Percentiles rank a stretch among this genome's conserved stretches.
phyloP scores from a whole-genome alignment of 2,888 invertebrate species.

The Mesorhabditis belari region DNA sequence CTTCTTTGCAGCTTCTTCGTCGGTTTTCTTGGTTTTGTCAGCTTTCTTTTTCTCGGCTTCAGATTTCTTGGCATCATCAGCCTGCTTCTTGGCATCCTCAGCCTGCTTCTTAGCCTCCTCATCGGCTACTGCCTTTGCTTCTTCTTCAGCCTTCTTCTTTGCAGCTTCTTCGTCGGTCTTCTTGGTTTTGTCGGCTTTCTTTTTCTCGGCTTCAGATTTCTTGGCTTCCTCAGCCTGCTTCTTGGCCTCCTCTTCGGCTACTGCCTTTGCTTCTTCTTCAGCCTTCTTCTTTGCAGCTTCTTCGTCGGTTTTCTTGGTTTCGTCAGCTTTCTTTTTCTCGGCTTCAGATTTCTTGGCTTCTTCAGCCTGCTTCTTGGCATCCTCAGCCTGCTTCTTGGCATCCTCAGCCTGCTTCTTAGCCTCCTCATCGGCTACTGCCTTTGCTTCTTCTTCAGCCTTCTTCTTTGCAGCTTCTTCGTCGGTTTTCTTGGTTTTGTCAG shows the following conservation, averaged over 20 bases:
- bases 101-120: not conserved
- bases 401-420: constrained; percentile 2
- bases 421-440: not conserved
- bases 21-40: not conserved
- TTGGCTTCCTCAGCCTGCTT: not conserved
- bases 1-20: not conserved
- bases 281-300: not conserved
- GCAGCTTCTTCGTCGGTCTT: too few species aligned
- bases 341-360: not conserved
- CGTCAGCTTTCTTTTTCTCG: not conserved
- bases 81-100: constrained; percentile 3
- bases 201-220: not conserved
- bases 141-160: too few species aligned
- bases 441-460: not conserved
- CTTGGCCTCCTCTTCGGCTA: not conserved
- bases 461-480: not conserved
- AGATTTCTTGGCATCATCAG: not conserved
- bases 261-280: not conserved
- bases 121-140: too few species aligned
- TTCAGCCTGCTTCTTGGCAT: not conserved
- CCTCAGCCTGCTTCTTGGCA: not conserved
- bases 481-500: not conserved
- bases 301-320: not conserved
- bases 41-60: constrained; percentile 6
- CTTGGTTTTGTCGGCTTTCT: too few species aligned